Evolutionary conservation across 2,888 invertebrate genomes (phyloP), one percentile per base, ranked within the genome.

Genomic region (Drosophila lutescens): DNA sequence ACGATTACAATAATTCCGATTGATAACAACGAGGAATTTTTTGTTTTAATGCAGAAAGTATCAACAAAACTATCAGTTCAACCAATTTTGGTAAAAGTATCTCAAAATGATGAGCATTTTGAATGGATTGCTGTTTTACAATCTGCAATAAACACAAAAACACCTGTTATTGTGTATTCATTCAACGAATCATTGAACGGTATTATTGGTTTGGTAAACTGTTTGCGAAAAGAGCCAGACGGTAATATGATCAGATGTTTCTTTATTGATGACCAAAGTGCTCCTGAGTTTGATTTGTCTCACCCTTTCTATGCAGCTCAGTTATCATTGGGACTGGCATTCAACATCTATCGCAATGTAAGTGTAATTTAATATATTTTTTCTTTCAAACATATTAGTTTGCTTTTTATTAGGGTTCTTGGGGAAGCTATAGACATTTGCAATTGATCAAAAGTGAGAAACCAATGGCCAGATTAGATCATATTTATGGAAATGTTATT

Each of bases 361-460:
- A 83, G 90, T 79, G 89, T 79, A 3, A 10, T 0, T 15, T 17
- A 15, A 4, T n/a, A 4, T 43, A 38, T 32, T 32, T 23, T n/a
- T 23, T 17, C 58, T 20, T 63, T 34, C 7, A 44, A 20, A 20
- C 49, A 44, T 30, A 36, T 3, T 20, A 40, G 47, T 30, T 30
- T 15, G 13, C 1, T 2, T 9, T 55, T 46, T 2, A 53, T 69
- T 72, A 92, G 92, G 92, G 92, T 4, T 68, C 86, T 74, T 92
- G 92, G 96, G 96, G 98, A n/a, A 96, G 96, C 0, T 97, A 97
- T 90, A 94, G 97, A n/a, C 97, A 98, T 92, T 91, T 97, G 10
- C 93, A 94, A 0, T 90, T 98, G 1, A 69, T 72, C 4, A 34
- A 51, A 12, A 93, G 94, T 49, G 73, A 93, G 17, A 89, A 92